These are phyloP conservation scores for Toxotes chatareus DNA, from an alignment of 2,113 vertebrate genomes.

Conservation along the genomic window DNA sequence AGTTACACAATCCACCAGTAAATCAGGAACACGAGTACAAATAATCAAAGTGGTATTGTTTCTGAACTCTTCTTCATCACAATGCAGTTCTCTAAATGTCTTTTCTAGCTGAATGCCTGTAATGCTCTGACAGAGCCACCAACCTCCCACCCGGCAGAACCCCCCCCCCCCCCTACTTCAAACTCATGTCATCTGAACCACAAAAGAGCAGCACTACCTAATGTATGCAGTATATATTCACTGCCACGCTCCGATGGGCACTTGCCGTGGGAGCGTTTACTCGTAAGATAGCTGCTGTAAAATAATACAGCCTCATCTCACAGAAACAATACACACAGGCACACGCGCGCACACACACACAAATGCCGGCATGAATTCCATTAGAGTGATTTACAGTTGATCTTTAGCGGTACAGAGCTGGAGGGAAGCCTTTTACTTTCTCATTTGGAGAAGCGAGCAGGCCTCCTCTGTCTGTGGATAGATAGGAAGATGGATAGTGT, in stretches of 20 bases:
- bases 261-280: slow-evolving; percentile 37
- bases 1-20: slow-evolving; percentile 3
- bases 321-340: slow-evolving; percentile 7
- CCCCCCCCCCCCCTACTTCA: neutral
- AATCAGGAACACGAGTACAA: slow-evolving; percentile 20
- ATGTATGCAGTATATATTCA: slow-evolving; percentile 55
- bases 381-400: slow-evolving; percentile 67
- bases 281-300: slow-evolving; percentile 43
- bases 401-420: slow-evolving; percentile 44
- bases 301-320: slow-evolving; percentile 40
- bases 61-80: neutral
- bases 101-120: neutral
- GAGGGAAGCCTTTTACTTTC: slow-evolving; percentile 63
- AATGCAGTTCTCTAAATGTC: neutral
- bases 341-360: slow-evolving; percentile 23
- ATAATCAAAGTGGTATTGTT: slow-evolving; percentile 21
- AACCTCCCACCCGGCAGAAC: no score
- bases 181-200: slow-evolving; percentile 23
- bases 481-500: slow-evolving; percentile 46
- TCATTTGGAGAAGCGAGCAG: slow-evolving; percentile 50
- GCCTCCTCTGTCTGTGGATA: slow-evolving; percentile 17
- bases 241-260: slow-evolving; percentile 26
- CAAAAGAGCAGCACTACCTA: slow-evolving; percentile 27
- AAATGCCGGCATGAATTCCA: slow-evolving; percentile 36
- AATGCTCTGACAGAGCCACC: slow-evolving; percentile 1